Base-by-base conservation (phyloP, 2,888 invertebrate genomes). In the Nebria brevicollis region DNA sequence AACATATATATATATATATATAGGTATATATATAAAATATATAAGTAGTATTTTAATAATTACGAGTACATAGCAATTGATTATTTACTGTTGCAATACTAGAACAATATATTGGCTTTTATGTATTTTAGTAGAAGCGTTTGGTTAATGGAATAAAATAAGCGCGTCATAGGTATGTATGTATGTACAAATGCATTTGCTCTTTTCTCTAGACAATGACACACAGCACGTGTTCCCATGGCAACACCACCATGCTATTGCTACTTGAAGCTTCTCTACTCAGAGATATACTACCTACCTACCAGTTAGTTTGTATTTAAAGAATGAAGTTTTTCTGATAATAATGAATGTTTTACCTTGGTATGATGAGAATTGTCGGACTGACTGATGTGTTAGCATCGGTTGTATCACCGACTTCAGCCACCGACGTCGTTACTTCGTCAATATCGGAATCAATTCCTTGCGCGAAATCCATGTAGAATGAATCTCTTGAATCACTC, bases 381-480 rank as follows among this genome's bases (percentile, higher is more conserved):
- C 87, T 86, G 72, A 91, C 91, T 82, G 90, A 89, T 10, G 85
- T 85, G 77, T 87, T 88, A 13, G 86, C 87, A 7, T 73, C 77
- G 25, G 87, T 85, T 66, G 86, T 86, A 73, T 87, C 87, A 72
- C 86, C 87, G 72, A 86, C 87, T 85, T 90, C 90, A 72, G 92
- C 91, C 81, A 90, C 90, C 75, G 93, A 93, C 72, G 94, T 94
- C 79, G 92, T 91, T 87, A 95, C 95, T 89, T 96, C 96, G 88
- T 96, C 96, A 86, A 96, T 96, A 87, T 96, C 96, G 25, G 96
- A 96, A 89, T 96, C 96, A 88, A 96, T 96, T 82, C 96, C 96
- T 90, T 95, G 95, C 86, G 95, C 96, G 88, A 96, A 95, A 90
- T 96, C 96, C 96, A 96, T 95, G 87, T 96, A 96, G 89, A 96